Percentiles rank a stretch among this genome's conserved stretches.
Evolutionary conservation across 2,113 vertebrate genomes (phyloP).

Genomic region (Oncorhynchus tshawytscha): DNA sequence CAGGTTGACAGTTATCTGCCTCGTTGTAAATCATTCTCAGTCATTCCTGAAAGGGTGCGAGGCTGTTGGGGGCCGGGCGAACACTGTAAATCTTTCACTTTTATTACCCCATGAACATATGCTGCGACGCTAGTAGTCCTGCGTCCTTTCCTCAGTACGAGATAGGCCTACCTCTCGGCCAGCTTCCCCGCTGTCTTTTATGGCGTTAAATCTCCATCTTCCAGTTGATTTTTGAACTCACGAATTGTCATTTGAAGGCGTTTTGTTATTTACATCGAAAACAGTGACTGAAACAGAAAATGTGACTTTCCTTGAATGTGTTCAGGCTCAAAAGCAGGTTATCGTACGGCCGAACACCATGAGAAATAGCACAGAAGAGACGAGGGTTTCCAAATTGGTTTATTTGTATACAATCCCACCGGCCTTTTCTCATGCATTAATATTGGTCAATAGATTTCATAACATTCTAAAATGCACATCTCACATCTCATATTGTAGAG

Average conservation of each 20-base stretch:
- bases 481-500: background rate
- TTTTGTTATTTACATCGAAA: slow-evolving; percentile 28
- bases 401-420: slow-evolving; percentile 66
- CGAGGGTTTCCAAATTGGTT: slow-evolving; percentile 54
- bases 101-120: slow-evolving; percentile 99
- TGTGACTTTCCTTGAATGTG: slow-evolving; percentile 39
- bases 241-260: slow-evolving; percentile 7
- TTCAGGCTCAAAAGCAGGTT: slow-evolving; percentile 7
- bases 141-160: slow-evolving; percentile 81
- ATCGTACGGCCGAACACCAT: background rate
- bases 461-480: slow-evolving; percentile 34
- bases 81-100: slow-evolving; percentile 99
- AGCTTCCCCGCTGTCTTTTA: slow-evolving; percentile 70
- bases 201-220: slow-evolving; percentile 46
- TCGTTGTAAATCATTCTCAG: slow-evolving; percentile 98
- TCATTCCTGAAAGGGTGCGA: slow-evolving; percentile 99
- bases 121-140: slow-evolving; percentile 87
- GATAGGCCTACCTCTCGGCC: slow-evolving; percentile 79
- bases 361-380: slow-evolving; percentile 46
- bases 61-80: slow-evolving; percentile 91
- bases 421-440: slow-evolving; percentile 11
- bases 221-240: slow-evolving; percentile 3
- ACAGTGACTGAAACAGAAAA: slow-evolving; percentile 25
- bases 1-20: slow-evolving; percentile 89
- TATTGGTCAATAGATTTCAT: slow-evolving; percentile 44